Percentiles rank a stretch among this genome's conserved stretches.
Conservation (phyloP, 2,888 invertebrate species). For the Megalurothrips usitatus region DNA sequence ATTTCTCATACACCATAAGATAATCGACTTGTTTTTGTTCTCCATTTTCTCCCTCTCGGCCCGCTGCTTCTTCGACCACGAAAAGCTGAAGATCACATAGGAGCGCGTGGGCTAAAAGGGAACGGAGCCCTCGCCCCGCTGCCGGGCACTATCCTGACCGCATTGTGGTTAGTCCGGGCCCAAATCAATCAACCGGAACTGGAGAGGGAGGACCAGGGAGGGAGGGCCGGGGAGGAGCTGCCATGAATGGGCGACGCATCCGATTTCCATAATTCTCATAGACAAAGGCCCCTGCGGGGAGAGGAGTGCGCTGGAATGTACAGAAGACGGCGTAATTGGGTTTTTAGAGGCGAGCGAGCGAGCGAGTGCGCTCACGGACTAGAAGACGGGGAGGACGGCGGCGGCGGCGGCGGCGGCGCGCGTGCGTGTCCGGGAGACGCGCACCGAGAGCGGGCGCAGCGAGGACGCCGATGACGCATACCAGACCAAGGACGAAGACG, state of each 20-base stretch:
- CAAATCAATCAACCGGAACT: constrained; percentile 6
- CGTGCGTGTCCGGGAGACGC: too few relatives aligned
- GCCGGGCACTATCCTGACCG: neutral
- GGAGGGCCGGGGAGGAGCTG: neutral
- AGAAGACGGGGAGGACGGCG: neutral
- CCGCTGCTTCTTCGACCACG: neutral
- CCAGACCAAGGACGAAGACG: too few relatives aligned
- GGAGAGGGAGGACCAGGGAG: neutral
- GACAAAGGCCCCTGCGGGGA: neutral
- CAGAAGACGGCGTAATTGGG: neutral
- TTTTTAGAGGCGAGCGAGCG: neutral
- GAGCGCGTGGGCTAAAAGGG: too few relatives aligned
- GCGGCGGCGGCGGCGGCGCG: neutral
- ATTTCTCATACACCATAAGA: too few relatives aligned
- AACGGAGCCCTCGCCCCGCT: neutral
- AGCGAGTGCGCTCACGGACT: neutral
- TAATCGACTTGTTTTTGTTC: too few relatives aligned
- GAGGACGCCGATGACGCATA: too few relatives aligned
- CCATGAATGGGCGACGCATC: constrained; percentile 9
- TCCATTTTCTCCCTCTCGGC: neutral
- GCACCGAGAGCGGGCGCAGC: too few relatives aligned
- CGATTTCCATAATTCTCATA: constrained; percentile 14
- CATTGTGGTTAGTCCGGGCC: neutral
- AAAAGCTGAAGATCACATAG: neutral
- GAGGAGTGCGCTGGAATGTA: neutral